Evolutionary conservation across 2,888 invertebrate species (phyloP), one percentile per base, ranked within the genome.

Genomic region (Tholera decimalis): DNA sequence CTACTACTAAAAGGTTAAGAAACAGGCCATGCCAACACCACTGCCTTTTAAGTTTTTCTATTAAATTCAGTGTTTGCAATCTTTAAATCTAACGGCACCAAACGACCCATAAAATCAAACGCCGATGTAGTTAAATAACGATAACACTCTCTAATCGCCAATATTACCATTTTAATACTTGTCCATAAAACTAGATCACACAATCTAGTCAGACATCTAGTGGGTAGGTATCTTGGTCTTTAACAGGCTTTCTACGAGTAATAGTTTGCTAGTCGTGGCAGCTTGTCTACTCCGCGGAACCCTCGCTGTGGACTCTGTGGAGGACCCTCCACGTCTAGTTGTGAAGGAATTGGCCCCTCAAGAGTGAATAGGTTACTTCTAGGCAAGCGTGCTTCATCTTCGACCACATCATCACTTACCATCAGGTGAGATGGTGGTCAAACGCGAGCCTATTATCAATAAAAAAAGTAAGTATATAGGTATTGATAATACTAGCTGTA

Each of bases 291-390:
- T 46, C 41, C 8, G 20, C 22, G 2, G 6, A 46, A 37, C 57
- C 43, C 57, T 44, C 55, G 5, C n/a, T n/a, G n/a, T n/a, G n/a
- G n/a, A n/a, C n/a, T n/a, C 33, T 43, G 30, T 13, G 37, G 24
- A 68, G 70, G 58, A 26, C 20, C 7, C 75, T 73, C 51, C 46
- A 49, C 35, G 50, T 57, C 69, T 30, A 18, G n/a, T 22, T 22
- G 33, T n/a, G 18, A 43, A 11, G 13, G 55, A 63, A 51, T 55
- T 55, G 54, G 37, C 69, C 73, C 35, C 47, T 51, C n/a, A n/a
- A n/a, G n/a, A n/a, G n/a, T n/a, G n/a, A n/a, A n/a, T n/a, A n/a
- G n/a, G n/a, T n/a, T n/a, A n/a, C n/a, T n/a, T n/a, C n/a, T n/a
- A n/a, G n/a, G n/a, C n/a, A n/a, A n/a, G n/a, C n/a, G n/a, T n/a